Percentiles rank a stretch among this genome's conserved stretches.
Conservation (phyloP, 2,113 vertebrate species). For the Jacana jacana region DNA sequence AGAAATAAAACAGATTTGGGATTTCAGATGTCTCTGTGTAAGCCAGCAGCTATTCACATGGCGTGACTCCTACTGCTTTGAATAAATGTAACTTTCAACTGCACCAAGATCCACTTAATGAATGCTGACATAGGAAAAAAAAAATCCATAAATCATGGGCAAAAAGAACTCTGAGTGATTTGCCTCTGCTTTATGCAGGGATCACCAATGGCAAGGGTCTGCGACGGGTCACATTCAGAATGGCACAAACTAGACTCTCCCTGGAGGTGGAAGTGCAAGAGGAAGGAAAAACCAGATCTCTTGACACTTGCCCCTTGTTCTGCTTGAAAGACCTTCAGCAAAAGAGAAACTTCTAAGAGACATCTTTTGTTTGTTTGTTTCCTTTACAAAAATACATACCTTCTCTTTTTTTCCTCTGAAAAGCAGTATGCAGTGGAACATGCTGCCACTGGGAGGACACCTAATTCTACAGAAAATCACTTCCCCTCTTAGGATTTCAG, state of each 20-base stretch:
- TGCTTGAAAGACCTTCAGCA: not conserved
- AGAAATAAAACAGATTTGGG: constrained; percentile 33
- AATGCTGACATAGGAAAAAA: not conserved
- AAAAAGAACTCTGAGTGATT: not conserved
- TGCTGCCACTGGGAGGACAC: constrained; percentile 17
- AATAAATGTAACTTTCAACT: not conserved
- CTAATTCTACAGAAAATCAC: not conserved
- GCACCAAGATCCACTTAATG: not conserved
- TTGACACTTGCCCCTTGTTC: not conserved
- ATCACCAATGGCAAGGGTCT: not conserved
- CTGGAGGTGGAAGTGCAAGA: not conserved
- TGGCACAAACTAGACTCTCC: not conserved
- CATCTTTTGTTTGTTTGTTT: too few relatives aligned
- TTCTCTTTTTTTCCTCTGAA: not conserved
- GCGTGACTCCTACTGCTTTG: not conserved
- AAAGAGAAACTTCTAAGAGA: not conserved
- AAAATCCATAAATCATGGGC: not conserved
- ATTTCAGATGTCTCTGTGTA: not conserved
- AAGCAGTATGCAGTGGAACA: not conserved
- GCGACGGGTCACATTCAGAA: not conserved
- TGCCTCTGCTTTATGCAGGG: not conserved
- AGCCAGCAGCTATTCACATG: not conserved
- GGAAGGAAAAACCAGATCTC: not conserved
- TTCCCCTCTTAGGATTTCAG: not conserved
- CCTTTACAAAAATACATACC: not conserved